These are phyloP conservation scores for Gopherus flavomarginatus DNA, from an alignment of 2,113 vertebrate species.

Conservation along the genomic window DNA sequence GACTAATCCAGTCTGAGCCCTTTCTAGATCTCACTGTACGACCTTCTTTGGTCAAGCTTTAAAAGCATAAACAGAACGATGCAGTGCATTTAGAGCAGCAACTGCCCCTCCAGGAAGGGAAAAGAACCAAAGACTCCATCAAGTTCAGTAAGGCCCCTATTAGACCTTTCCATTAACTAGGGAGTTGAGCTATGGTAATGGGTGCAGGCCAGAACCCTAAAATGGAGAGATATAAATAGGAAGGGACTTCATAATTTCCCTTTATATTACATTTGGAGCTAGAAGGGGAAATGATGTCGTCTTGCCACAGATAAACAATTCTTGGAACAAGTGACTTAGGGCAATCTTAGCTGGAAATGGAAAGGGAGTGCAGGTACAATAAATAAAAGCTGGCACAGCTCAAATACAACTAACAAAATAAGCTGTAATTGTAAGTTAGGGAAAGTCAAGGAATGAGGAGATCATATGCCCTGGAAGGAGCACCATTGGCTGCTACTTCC, in stretches of 20 bases:
- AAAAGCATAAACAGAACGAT: rapidly evolving
- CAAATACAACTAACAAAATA: not conserved
- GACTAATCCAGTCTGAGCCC: not conserved
- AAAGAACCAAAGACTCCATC: not conserved
- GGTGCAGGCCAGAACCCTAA: not conserved
- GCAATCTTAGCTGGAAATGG: not conserved
- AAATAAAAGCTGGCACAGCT: not conserved
- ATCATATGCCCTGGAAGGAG: not conserved
- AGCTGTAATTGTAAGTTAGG: not conserved
- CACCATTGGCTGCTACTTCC: not conserved
- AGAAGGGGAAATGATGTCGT: not conserved
- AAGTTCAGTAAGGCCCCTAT: too few relatives aligned
- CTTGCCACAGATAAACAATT: not conserved
- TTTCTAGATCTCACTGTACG: not conserved
- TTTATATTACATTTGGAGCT: not conserved
- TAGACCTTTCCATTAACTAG: not conserved
- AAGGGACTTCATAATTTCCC: not conserved
- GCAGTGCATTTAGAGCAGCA: not conserved
- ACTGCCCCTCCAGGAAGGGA: not conserved
- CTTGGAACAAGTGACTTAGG: rapidly evolving
- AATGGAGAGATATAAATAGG: rapidly evolving
- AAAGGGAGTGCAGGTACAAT: not conserved
- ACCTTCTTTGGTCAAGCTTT: rapidly evolving
- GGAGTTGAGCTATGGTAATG: not conserved
- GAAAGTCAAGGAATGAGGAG: not conserved